Base-by-base conservation (phyloP, 2,113 vertebrate genomes). In the Pachyramphus minor region DNA sequence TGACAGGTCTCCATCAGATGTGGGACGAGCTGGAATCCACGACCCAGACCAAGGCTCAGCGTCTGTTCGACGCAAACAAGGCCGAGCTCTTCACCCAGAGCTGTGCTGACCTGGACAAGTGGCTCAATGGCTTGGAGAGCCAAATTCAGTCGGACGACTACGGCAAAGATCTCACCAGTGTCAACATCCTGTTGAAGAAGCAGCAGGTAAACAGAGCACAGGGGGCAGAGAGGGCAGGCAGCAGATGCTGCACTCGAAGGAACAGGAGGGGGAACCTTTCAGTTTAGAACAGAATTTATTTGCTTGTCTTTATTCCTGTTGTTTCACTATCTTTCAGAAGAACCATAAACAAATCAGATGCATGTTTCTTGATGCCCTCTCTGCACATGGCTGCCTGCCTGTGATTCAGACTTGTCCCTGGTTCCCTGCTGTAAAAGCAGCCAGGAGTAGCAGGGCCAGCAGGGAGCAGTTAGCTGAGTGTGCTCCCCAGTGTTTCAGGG, bases 81-180 rank as follows among this genome's bases (percentile, higher is more conserved):
- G 99, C 99, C 0, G 99, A 99, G 92, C 99, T 99, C 62, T 99
- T 99, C 92, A 99, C 99, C 6, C 99, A 99, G 98, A 99, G 99
- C 98, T 99, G 99, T 68, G 98, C 99, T 8, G 99, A 99, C 89
- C 97, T 99, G 59, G 99, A 99, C 97, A 99, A 99, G 91, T 99
- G 99, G 99, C 97, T 99, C 68, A 98, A 97, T 1, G 98, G 99
- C 60, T 95, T 99, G 59, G 99, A 99, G 97, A 98, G 98, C n/a
- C 99, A 99, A 96, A 99, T 99, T 92, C 98, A 99, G 80, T 99
- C 99, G 0, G 99, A 99, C 1, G 99, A 99, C 97, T 99, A 99
- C 0, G 99, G 99, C 88, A 99, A 99, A 91, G 99, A 99, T 92
- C 98, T 99, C 94, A 99, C 99, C 96, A 99, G 99, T 1, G 99